These are phyloP conservation scores for Euzetes globulus DNA, from an alignment of 2,888 invertebrate species.

Conservation along the genomic window DNA sequence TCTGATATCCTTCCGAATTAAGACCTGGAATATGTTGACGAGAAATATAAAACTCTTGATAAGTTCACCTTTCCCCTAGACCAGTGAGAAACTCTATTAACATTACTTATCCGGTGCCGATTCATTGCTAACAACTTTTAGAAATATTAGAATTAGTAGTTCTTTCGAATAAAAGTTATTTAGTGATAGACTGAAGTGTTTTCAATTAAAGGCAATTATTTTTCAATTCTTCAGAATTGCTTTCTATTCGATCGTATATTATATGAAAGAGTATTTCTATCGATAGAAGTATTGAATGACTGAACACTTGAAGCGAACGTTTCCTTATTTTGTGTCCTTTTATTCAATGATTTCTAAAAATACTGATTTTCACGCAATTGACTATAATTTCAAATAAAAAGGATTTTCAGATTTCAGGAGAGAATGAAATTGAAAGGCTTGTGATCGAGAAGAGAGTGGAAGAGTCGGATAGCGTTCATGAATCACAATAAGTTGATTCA, in stretches of 20 bases:
- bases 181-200: neutral
- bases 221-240: neutral
- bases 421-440: conserved; percentile 6
- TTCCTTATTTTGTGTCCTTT: neutral
- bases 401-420: neutral
- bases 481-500: conserved; percentile 18
- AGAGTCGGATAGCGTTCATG: conserved; percentile 1
- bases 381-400: neutral
- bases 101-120: too few relatives aligned
- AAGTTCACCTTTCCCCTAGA: too few relatives aligned
- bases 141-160: too few relatives aligned
- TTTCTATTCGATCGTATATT: neutral
- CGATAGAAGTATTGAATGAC: neutral
- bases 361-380: neutral
- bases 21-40: too few relatives aligned
- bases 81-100: too few relatives aligned
- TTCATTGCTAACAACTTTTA: too few relatives aligned
- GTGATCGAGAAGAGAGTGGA: neutral
- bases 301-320: neutral
- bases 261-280: neutral
- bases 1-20: neutral
- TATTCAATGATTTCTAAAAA: neutral
- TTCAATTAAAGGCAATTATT: neutral
- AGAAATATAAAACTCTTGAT: too few relatives aligned
- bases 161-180: too few relatives aligned